Conservation (phyloP, 2,888 invertebrate species). For the Caenorhabditis sp. region DNA sequence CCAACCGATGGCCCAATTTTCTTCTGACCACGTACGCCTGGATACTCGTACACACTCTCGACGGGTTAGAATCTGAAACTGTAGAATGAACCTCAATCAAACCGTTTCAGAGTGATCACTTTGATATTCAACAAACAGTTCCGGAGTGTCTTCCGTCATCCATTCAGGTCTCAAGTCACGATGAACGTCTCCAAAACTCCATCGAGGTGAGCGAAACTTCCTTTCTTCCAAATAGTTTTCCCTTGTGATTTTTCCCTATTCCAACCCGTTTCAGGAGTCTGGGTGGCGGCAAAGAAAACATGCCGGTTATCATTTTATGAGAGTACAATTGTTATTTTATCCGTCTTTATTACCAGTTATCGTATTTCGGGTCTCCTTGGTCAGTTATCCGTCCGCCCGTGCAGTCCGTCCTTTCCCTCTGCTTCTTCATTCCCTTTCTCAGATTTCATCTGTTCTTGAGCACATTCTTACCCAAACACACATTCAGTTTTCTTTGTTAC, state of each 20-base stretch:
- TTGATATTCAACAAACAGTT: slow-evolving; percentile 56
- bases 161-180: slow-evolving; percentile 46
- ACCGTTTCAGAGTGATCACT: too few species aligned
- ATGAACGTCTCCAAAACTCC: slow-evolving; percentile 50
- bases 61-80: slow-evolving; percentile 47
- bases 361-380: slow-evolving; percentile 11
- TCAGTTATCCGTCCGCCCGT: slow-evolving; percentile 23
- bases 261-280: slow-evolving; percentile 38
- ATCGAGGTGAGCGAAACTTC: slow-evolving; percentile 42
- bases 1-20: slow-evolving; percentile 68
- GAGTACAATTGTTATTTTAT: not conserved
- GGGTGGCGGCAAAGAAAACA: slow-evolving; percentile 41
- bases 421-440: not conserved
- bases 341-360: not conserved
- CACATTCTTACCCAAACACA: not conserved
- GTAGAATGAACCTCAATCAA: not conserved
- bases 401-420: slow-evolving; percentile 11
- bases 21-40: slow-evolving; percentile 66
- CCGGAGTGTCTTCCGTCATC: slow-evolving; percentile 52
- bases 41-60: slow-evolving; percentile 63
- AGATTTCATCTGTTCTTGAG: not conserved
- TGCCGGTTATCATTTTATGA: slow-evolving; percentile 42
- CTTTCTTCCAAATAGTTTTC: too few species aligned
- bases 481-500: not conserved
- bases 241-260: not conserved